Evolutionary conservation across 2,113 vertebrate genomes (phyloP), one percentile per base, ranked within the genome.

Genomic region (Tamias sibiricus): DNA sequence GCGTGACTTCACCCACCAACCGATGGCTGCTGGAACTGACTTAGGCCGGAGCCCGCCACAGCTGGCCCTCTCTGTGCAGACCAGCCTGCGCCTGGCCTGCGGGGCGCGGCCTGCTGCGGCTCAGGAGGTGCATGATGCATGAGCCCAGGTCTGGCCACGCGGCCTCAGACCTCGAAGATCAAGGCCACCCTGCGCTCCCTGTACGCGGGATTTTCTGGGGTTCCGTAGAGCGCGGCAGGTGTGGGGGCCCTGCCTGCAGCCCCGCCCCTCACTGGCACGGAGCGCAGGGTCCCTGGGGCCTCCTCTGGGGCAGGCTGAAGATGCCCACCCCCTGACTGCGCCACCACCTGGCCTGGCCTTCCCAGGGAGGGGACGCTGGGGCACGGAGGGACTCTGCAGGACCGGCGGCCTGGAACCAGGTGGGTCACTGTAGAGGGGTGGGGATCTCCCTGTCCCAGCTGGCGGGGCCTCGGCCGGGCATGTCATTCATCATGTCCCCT

Each of bases 271-370:
- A 3, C 6, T 1, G 62, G 72, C 8, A 24, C 3, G 3, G 79
- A 16, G 35, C n/a, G 37, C 37, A 44, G 0, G 0, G 14, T 20
- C 6, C 4, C 12, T 8, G 20, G 44, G 1, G 30, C 3, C 10
- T 42, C 28, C 6, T 24, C 12, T 8, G 44, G 54, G 32, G 3
- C 3, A 7, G 12, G 42, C 5, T 26, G 9, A 28, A 69, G n/a
- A 9, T 49, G 64, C 6, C 6, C 30, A 0, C 64, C 3, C 14
- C 32, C 0, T 35, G 32, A 37, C 47, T 11, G 30, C 32, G 24
- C 6, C 0, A 0, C 3, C 1, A 6, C 52, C 52, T 54, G 52
- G 2, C 62, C 37, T 0, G 5, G 35, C 16, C 42, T 49, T 81
- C 72, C 7, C 0, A n/a, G 2, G 24, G 49, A 52, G 52, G 17